Percentiles rank a stretch among this genome's conserved stretches.
phyloP scores from a whole-genome alignment of 2,888 invertebrate genomes.

The Thalpophila matura region DNA sequence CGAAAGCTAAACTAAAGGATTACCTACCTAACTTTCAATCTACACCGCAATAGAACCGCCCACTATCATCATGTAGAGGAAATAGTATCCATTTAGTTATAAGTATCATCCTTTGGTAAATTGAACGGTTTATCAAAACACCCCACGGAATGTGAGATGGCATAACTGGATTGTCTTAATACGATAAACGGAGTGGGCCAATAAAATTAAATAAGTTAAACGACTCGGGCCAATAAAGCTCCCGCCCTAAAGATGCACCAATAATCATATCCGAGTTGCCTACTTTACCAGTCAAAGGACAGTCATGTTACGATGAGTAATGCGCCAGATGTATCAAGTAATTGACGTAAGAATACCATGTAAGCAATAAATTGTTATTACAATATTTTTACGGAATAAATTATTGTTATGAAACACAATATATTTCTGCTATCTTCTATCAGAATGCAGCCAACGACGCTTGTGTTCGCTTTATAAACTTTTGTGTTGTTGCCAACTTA shows the following conservation, averaged over 20 bases:
- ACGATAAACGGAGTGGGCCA: constrained; percentile 85
- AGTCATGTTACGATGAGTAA: constrained; percentile 72
- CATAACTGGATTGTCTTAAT: constrained; percentile 82
- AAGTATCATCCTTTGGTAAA: constrained; percentile 73
- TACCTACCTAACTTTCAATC: constrained; percentile 55
- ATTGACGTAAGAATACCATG: constrained; percentile 75
- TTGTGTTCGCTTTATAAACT: constrained; percentile 57
- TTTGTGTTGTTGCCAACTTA: constrained; percentile 57
- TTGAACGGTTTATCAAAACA: constrained; percentile 81
- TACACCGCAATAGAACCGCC: constrained; percentile 34
- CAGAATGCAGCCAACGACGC: constrained; percentile 43
- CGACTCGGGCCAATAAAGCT: constrained; percentile 81
- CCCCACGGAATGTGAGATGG: constrained; percentile 78
- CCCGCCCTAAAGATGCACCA: constrained; percentile 72
- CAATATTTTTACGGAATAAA: constrained; percentile 68
- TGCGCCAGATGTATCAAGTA: constrained; percentile 73
- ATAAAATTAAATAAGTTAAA: constrained; percentile 89
- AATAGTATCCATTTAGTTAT: constrained; percentile 50
- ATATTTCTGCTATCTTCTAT: constrained; percentile 60
- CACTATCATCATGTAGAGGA: constrained; percentile 55
- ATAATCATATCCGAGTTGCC: constrained; percentile 73
- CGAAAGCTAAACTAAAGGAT: constrained; percentile 47
- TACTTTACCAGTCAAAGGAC: constrained; percentile 49
- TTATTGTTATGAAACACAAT: constrained; percentile 63
- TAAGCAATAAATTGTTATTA: constrained; percentile 72